Conservation (phyloP, 2,113 vertebrate genomes). For the Echinops telfairi region DNA sequence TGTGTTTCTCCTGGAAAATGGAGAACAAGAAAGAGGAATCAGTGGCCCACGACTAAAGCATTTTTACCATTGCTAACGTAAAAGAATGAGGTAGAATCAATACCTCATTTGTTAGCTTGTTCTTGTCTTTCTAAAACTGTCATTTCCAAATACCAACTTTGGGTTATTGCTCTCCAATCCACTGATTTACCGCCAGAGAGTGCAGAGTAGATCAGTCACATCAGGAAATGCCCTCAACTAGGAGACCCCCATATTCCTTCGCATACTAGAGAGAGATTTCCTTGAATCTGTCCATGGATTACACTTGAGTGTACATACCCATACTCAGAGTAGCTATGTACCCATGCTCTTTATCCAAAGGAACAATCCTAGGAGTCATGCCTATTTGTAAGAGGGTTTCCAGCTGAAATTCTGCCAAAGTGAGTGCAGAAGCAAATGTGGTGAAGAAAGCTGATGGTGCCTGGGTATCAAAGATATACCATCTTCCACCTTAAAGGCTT, state of each 20-base stretch:
- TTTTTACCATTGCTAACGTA: background rate
- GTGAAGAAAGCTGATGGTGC: too few relatives aligned
- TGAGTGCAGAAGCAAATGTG: too few relatives aligned
- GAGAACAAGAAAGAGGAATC: background rate
- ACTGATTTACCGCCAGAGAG: background rate
- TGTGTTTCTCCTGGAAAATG: background rate
- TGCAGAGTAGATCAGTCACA: too few relatives aligned
- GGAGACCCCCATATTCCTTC: background rate
- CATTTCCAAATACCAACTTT: too few relatives aligned
- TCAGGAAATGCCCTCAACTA: too few relatives aligned
- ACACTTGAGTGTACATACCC: background rate
- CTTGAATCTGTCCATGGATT: background rate
- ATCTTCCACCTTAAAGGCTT: too few relatives aligned
- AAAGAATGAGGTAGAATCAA: background rate
- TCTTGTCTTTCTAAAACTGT: background rate
- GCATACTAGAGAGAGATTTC: background rate
- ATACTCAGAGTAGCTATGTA: too few relatives aligned
- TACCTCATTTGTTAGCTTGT: background rate
- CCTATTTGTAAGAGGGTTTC: background rate
- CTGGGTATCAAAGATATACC: too few relatives aligned
- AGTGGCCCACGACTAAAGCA: background rate
- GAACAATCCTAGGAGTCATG: background rate
- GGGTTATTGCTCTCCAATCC: background rate
- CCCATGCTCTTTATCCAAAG: background rate
- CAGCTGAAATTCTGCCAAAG: background rate